Evolutionary conservation across 2,113 vertebrate species (phyloP), one percentile per base, ranked within the genome.

Genomic region (Lepus americanus): DNA sequence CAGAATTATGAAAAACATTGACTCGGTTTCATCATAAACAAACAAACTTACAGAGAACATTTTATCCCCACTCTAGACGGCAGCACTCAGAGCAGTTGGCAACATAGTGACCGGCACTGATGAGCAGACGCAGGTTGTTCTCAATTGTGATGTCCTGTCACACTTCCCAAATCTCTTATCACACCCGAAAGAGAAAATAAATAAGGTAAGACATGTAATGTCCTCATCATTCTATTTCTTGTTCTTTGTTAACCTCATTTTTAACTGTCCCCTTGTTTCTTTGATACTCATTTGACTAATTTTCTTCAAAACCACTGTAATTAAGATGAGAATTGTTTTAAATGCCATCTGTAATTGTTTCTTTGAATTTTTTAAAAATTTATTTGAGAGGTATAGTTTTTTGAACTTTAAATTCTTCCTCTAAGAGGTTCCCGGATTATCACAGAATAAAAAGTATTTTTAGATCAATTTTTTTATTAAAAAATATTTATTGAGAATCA

Each of bases 71-170:
- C 66, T 94, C 82, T 95, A 99, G 99, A 99, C 99, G 22, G 99
- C 99, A 96, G 99, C 99, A 72, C 98, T 99, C 97, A 99, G 99
- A 98, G 99, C 99, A 51, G 99, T 99, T 96, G 99, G 99, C 67
- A 99, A 99, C 98, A 99, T 99, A 89, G 99, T 99, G 97, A 99
- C 99, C 0, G 99, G 99, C 96, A 99, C 99, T 20, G 99, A 99
- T 31, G 99, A 99, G 87, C 99, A 99, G 98, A 99, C 99, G 33
- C 99, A 99, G 98, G 99, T 99, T 97, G 99, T 99, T 97, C 99
- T 99, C 96, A 99, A 99, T 98, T 99, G 99, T 97, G 99, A 99
- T n/a, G 99, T 99, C 97, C 99, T 99, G 83, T 99, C 99, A 74
- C 99, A 99, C 96, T 99, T 99, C 97, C 99, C 99, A 95, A 99